phyloP scores from a whole-genome alignment of 2,888 invertebrate genomes.

The Drosophila anomalata region DNA sequence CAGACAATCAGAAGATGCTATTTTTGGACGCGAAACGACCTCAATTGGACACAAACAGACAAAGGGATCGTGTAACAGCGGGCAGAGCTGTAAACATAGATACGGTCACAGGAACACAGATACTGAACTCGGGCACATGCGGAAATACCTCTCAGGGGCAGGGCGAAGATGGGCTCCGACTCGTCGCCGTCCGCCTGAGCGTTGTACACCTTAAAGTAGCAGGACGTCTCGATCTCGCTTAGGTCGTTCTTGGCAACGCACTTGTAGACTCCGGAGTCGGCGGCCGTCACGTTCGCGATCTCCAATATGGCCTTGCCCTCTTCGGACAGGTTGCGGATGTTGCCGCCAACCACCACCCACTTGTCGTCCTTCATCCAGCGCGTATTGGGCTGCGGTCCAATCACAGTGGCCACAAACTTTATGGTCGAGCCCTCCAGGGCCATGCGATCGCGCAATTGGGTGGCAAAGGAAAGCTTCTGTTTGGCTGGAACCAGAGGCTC shows the following conservation, averaged over 20 bases:
- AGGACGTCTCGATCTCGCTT: conserved; percentile 89
- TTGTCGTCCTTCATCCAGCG: conserved; percentile 91
- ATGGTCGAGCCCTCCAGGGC: conserved; percentile 90
- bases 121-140: background rate
- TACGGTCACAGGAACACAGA: conserved; percentile 36
- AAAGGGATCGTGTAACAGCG: conserved; percentile 46
- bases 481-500: conserved; percentile 81
- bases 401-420: conserved; percentile 90
- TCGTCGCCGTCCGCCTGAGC: conserved; percentile 82
- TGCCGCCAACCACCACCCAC: conserved; percentile 85
- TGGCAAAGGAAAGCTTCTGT: conserved; percentile 87
- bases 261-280: conserved; percentile 92
- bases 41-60: conserved; percentile 63
- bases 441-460: conserved; percentile 90
- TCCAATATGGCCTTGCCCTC: conserved; percentile 91
- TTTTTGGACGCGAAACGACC: conserved; percentile 74
- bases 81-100: conserved; percentile 43
- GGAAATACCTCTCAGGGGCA: conserved; percentile 87
- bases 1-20: conserved; percentile 48
- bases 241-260: conserved; percentile 91
- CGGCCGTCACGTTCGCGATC: conserved; percentile 87
- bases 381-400: conserved; percentile 89
- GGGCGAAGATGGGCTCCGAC: conserved; percentile 83
- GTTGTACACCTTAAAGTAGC: conserved; percentile 86
- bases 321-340: conserved; percentile 86